Evolutionary conservation across 1,140 invertebrate genomes (phyloP), one percentile per base, ranked within the genome.

Genomic region (Reticulitermes speratus): DNA sequence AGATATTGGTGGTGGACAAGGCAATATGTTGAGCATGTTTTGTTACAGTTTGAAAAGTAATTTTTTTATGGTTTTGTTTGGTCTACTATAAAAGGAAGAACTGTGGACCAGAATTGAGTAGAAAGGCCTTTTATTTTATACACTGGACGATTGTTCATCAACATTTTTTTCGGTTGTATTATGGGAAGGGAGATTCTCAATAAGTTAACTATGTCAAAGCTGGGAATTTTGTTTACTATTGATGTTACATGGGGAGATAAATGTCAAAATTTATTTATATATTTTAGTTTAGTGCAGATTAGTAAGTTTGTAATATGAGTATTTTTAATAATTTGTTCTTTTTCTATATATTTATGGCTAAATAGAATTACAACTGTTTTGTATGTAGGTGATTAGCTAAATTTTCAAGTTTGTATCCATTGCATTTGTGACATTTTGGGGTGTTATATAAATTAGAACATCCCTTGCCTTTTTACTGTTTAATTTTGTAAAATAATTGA

Each of bases 301-400:
- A 84, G 83, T 52, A 19, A 21, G 52, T 52, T 84, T 84, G 32
- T 84, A 52, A 30, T 84, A 59, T 84, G 48, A 30, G 83, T 84
- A n/a, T 84, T 84, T 82, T 84, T 84, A 84, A 52, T 84, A 84
- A 16, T 44, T 21, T 19, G n/a, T 52, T 30, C 48, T 84, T 84
- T 84, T 84, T 55, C 45, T n/a, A 23, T n/a, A 45, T 84, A 84
- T 84, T 84, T 84, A 84, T 84, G 44, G 45, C 21, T 52, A 52
- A 84, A 84, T 45, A 45, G n/a, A 52, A 52, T 44, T 84, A 52
- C 52, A 84, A 25, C 52, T 84, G 45, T 52, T 59, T 75, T 65
- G 59, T 75, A 75, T 25, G n/a, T 75, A 75, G 65, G 65, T 75
- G 3, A 30, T 75, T 75, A 75, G 65, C 65, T 30, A 75, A 75